phyloP scores from a whole-genome alignment of 2,888 invertebrate species.

The Protonemura montana region DNA sequence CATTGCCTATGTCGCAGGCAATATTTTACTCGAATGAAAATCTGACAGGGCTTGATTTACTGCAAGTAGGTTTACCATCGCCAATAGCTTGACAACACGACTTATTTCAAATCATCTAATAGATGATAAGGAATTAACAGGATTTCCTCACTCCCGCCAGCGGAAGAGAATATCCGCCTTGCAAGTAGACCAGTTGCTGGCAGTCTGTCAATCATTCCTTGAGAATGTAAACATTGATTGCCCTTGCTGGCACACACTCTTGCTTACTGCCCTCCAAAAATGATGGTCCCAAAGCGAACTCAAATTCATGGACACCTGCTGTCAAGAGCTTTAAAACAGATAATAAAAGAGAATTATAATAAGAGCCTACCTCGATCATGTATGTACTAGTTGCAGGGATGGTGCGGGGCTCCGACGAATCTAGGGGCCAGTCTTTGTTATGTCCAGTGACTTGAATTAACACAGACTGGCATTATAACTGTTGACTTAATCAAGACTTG shows the following conservation, averaged over 20 bases:
- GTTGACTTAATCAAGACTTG: neutral
- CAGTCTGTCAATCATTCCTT: neutral
- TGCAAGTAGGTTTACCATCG: neutral
- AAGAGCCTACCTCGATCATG: slow-evolving; percentile 21
- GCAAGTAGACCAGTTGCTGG: neutral
- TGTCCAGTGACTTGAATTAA: neutral
- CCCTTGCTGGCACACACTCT: neutral
- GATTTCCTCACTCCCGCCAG: neutral
- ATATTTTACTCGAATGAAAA: neutral
- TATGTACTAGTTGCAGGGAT: neutral
- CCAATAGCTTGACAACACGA: too few species aligned
- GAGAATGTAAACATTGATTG: neutral
- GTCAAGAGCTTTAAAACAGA: too few species aligned
- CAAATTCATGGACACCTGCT: too few species aligned
- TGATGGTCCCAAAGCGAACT: too few species aligned
- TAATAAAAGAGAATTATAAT: neutral
- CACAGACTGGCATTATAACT: neutral
- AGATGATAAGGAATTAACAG: neutral
- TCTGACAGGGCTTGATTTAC: neutral
- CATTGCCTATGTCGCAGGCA: neutral
- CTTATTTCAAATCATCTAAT: neutral
- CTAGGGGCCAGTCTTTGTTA: neutral
- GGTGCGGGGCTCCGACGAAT: neutral
- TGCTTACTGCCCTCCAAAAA: too few species aligned
- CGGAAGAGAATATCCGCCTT: neutral